Evolutionary conservation across 2,888 invertebrate species (phyloP), one percentile per base, ranked within the genome.

Genomic region (Craniophora ligustri): DNA sequence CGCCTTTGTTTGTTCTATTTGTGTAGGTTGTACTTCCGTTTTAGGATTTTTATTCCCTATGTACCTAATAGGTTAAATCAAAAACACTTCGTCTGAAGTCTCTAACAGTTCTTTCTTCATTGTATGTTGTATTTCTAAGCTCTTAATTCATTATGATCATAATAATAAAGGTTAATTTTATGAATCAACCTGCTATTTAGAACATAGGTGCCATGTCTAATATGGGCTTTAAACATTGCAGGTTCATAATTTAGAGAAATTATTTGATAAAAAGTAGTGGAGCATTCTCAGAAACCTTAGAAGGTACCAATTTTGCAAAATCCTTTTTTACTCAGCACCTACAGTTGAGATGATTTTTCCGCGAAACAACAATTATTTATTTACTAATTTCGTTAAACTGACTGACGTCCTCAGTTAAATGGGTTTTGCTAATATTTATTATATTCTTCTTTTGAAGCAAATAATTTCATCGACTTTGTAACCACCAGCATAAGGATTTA

Each of bases 261-360:
- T 55, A 15, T 41, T 30, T 57, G 42, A 53, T 70, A 36, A 67
- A n/a, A n/a, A n/a, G n/a, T 60, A 51, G 15, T 18, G 41, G 32
- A 15, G 13, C 19, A 34, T 38, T 40, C 18, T 34, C 31, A 40
- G 46, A 65, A 60, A 54, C 47, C 39, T 58, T 55, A 41, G n/a
- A 26, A 26, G 23, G 58, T 15, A 74, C 55, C 34, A 42, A 71
- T 63, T 76, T 71, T 55, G 60, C 54, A 60, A 69, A 72, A 67
- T 57, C 46, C 26, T 13, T 48, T 65, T 63, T 59, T 49, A 42
- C 63, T 63, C 32, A 28, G 59, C 78, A 79, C 72, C 67, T 76
- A 76, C 72, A 67, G 64, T 67, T 55, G 32, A 66, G 66, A 58
- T 72, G 36, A n/a, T 30, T 48, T 48, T 76, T 75, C 73, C 48